A percentile compares a stretch with the other conserved stretches of the same genome.
Evolutionary conservation across 2,888 invertebrate species (phyloP).

Genomic region (Aspidiotus destructor): DNA sequence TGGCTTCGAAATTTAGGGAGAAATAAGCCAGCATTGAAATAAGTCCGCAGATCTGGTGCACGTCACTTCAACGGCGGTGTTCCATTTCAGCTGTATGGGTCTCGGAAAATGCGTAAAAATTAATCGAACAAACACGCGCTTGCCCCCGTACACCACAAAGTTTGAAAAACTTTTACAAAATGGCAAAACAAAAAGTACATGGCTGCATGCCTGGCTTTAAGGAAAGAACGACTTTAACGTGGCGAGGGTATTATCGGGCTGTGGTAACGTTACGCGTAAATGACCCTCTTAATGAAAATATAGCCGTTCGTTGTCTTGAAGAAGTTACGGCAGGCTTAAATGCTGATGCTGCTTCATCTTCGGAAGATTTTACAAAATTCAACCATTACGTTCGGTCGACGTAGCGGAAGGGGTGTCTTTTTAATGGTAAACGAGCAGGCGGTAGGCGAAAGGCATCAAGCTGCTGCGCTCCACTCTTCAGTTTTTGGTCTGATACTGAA

Average conservation of each 20-base stretch:
- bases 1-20: too few relatives aligned
- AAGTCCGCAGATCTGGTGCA: too few relatives aligned
- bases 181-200: too few relatives aligned
- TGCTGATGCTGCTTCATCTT: slow-evolving; percentile 3
- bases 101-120: too few relatives aligned
- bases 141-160: too few relatives aligned
- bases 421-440: slow-evolving; percentile 21
- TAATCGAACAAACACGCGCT: too few relatives aligned
- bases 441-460: slow-evolving; percentile 14
- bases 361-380: slow-evolving; percentile 23
- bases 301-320: not conserved
- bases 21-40: too few relatives aligned
- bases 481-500: slow-evolving; percentile 26
- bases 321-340: not conserved
- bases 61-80: too few relatives aligned
- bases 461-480: slow-evolving; percentile 17
- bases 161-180: too few relatives aligned
- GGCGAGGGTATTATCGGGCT: not conserved
- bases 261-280: slow-evolving; percentile 6
- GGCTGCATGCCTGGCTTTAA: too few relatives aligned
- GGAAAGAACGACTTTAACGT: too few relatives aligned
- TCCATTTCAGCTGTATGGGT: too few relatives aligned
- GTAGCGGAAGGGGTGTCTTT: slow-evolving; percentile 9
- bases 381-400: slow-evolving; percentile 14
- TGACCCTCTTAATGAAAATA: slow-evolving; percentile 25